These are phyloP conservation scores for Hedya salicella DNA, from an alignment of 2,888 invertebrate genomes.

Conservation along the genomic window DNA sequence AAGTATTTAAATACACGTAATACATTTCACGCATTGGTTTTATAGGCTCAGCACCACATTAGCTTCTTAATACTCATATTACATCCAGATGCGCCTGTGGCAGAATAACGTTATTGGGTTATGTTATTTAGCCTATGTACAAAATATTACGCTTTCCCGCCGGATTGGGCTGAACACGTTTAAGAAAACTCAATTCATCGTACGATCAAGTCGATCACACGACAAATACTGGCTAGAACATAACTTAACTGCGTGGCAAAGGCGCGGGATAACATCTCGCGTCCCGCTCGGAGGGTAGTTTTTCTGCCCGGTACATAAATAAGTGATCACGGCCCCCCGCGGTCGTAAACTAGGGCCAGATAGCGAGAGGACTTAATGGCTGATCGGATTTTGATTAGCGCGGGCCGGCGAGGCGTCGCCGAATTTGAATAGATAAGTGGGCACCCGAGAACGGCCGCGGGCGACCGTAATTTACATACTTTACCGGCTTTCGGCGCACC, in stretches of 20 bases:
- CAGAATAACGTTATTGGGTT: no score
- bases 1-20: no score
- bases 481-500: conserved; percentile 80
- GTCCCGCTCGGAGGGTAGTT: conserved; percentile 75
- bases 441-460: conserved; percentile 80
- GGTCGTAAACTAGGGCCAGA: conserved; percentile 84
- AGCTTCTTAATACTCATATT: no score
- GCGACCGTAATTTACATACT: conserved; percentile 85
- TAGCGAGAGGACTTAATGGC: conserved; percentile 85
- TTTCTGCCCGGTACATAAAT: conserved; percentile 82
- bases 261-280: conserved; percentile 47
- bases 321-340: conserved; percentile 75
- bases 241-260: conserved; percentile 3
- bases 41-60: no score
- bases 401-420: conserved; percentile 81
- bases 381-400: conserved; percentile 85
- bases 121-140: no score
- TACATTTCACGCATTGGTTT: no score
- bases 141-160: no score
- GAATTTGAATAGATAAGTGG: conserved; percentile 86
- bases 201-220: background rate
- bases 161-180: no score
- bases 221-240: conserved; percentile 5
- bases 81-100: no score
- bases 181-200: no score